These are phyloP conservation scores for Sterna hirundo DNA, from an alignment of 2,113 vertebrate genomes.

Conservation along the genomic window DNA sequence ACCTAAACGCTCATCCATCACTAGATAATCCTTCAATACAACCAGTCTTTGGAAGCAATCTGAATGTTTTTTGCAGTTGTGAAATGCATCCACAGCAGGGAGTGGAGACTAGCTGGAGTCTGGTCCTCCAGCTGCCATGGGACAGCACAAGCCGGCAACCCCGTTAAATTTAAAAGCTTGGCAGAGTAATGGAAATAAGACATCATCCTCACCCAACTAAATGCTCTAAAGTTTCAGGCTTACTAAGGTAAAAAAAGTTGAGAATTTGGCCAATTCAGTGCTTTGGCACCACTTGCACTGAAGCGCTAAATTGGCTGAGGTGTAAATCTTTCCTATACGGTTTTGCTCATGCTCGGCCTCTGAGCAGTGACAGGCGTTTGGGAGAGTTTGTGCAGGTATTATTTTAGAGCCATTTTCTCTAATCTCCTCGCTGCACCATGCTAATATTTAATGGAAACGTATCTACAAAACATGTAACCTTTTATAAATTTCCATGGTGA, in stretches of 20 bases:
- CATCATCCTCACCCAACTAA: neutral
- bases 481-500: constrained; percentile 1
- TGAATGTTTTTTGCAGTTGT: neutral
- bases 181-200: neutral
- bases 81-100: neutral
- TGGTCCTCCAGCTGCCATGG: neutral
- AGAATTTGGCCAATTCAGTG: neutral
- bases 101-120: neutral
- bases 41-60: neutral
- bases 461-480: neutral
- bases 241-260: neutral
- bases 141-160: neutral
- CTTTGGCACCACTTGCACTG: neutral
- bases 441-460: neutral
- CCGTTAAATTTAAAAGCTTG: neutral
- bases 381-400: neutral
- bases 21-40: neutral
- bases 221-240: neutral
- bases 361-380: neutral
- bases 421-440: neutral
- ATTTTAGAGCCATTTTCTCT: neutral
- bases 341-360: accelerated
- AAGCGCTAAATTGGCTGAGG: neutral
- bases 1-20: neutral
- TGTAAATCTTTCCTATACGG: neutral